phyloP scores from a whole-genome alignment of 2,113 vertebrate genomes.

The Chloropsis cyanopogon region DNA sequence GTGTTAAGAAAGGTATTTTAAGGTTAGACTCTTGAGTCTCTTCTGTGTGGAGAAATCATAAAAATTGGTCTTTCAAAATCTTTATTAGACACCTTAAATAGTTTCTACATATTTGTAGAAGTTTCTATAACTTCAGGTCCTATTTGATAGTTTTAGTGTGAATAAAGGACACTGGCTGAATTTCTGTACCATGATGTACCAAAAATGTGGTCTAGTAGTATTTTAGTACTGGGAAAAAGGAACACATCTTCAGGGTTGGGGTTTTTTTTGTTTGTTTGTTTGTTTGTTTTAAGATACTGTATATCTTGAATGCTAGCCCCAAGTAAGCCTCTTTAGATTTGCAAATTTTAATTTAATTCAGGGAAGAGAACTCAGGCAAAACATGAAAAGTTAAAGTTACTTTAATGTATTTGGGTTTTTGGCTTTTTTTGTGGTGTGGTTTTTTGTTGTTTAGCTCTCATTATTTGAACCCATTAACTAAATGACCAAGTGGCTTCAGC shows the following conservation, averaged over 20 bases:
- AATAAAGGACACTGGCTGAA: not conserved
- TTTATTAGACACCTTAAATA: not conserved
- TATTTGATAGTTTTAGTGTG: not conserved
- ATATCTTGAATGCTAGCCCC: not conserved
- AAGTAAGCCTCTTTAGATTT: constrained; percentile 3
- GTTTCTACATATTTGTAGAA: not conserved
- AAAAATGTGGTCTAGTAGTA: not conserved
- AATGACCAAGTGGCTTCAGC: not conserved
- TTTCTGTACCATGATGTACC: not conserved
- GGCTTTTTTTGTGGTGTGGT: not conserved
- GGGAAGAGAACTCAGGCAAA: not conserved
- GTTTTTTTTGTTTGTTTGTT: not conserved
- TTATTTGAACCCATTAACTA: constrained; percentile 18
- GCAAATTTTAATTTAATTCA: constrained; percentile 14
- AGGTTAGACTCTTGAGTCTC: not conserved
- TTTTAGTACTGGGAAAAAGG: not conserved
- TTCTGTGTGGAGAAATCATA: not conserved
- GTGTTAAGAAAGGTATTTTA: not conserved
- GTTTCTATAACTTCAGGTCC: not conserved
- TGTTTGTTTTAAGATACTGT: not conserved
- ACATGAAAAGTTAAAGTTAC: constrained; percentile 19
- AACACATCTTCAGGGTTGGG: not conserved
- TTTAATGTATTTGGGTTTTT: not conserved
- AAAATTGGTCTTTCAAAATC: not conserved
- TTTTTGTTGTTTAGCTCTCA: constrained; percentile 9